A percentile compares a stretch with the other conserved stretches of the same genome.
phyloP scores from a whole-genome alignment of 2,797 vertebrate species.

The Poecilia wingei region DNA sequence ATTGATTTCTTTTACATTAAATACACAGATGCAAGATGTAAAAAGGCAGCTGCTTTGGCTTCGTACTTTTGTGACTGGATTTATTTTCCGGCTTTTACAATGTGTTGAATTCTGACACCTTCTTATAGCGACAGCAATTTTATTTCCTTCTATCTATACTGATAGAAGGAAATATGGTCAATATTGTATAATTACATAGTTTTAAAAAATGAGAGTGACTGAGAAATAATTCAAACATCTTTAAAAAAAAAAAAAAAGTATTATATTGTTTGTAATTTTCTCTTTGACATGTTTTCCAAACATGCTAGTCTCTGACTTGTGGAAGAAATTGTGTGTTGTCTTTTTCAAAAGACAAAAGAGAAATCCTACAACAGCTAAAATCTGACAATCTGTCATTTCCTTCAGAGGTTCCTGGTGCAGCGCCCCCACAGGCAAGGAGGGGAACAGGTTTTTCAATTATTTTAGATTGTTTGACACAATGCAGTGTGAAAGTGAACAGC shows the following conservation, averaged over 20 bases:
- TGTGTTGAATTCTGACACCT: neutral
- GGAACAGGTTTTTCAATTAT: no score
- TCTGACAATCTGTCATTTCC: no score
- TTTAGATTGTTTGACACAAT: no score
- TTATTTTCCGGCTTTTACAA: neutral
- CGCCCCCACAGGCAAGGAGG: no score
- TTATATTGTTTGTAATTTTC: neutral
- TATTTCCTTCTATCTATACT: neutral
- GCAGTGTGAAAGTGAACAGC: no score
- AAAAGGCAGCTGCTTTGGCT: neutral
- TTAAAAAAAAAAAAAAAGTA: neutral
- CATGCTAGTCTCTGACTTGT: no score
- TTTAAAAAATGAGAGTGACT: neutral
- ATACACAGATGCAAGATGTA: neutral
- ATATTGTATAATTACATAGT: neutral
- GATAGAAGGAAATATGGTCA: neutral
- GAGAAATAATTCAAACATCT: neutral
- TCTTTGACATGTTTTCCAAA: neutral
- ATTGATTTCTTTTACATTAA: neutral
- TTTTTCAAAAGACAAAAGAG: no score
- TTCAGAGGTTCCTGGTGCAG: no score
- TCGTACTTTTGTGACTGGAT: neutral
- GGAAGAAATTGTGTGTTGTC: no score
- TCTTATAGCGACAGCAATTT: neutral
- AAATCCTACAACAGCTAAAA: no score